Percentiles rank a stretch among this genome's conserved stretches.
phyloP scores from a whole-genome alignment of 2,113 vertebrate genomes.

The Merops nubicus region DNA sequence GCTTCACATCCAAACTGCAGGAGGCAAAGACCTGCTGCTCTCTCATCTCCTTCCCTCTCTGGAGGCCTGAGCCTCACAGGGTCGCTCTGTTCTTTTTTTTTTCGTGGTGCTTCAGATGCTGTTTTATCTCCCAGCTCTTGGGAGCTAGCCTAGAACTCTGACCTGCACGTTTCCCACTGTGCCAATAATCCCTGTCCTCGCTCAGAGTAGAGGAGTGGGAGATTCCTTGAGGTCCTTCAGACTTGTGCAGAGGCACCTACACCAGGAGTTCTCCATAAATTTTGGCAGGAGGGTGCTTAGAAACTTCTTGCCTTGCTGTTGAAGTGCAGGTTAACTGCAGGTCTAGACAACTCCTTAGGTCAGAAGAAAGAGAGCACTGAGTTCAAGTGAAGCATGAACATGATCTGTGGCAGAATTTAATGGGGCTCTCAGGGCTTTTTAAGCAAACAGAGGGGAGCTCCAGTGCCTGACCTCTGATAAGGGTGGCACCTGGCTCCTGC shows the following conservation, averaged over 20 bases:
- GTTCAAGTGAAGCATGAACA: accelerated
- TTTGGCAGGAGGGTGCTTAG: background rate
- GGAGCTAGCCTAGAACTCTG: background rate
- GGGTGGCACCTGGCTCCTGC: background rate
- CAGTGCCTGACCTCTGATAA: background rate
- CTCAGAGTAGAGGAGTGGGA: background rate
- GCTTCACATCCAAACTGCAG: background rate
- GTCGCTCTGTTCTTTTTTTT: too few species aligned
- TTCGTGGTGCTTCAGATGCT: background rate
- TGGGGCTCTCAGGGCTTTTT: background rate
- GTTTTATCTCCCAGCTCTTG: background rate
- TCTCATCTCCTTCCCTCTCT: background rate
- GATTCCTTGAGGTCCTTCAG: background rate
- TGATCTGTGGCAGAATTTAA: background rate
- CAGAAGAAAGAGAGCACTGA: background rate
- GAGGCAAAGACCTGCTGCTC: background rate
- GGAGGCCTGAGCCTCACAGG: background rate
- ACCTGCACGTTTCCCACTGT: background rate
- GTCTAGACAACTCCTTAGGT: background rate
- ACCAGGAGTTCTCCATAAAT: background rate
- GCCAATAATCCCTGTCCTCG: background rate
- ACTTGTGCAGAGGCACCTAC: background rate
- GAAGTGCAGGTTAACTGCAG: background rate
- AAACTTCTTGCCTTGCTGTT: background rate
- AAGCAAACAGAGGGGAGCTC: background rate